Evolutionary conservation across 2,113 vertebrate genomes (phyloP).

Genomic region (Craseonycteris thonglongyai): DNA sequence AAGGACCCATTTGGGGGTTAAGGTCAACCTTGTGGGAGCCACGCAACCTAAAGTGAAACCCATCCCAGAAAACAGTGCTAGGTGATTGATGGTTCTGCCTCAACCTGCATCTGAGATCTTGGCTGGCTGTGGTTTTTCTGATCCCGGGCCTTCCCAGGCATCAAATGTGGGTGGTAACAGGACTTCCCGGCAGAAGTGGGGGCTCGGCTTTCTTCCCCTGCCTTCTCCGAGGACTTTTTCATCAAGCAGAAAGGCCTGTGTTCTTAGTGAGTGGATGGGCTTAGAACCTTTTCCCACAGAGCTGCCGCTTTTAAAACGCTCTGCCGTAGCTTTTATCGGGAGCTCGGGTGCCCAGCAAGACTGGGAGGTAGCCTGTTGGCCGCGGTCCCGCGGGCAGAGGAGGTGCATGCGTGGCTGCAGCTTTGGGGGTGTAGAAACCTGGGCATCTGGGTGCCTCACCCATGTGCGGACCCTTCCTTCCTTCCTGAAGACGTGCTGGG

Average conservation of each 20-base stretch:
- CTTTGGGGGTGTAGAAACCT: background rate
- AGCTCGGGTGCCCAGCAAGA: background rate
- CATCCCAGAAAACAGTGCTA: fast-evolving
- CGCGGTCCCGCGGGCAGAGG: background rate
- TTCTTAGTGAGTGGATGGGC: background rate
- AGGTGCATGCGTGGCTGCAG: fast-evolving
- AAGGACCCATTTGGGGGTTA: background rate
- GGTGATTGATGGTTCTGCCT: background rate
- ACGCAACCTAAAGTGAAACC: background rate
- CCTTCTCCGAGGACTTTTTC: background rate
- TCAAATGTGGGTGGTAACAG: fast-evolving
- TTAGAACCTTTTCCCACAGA: background rate
- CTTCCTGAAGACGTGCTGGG: background rate
- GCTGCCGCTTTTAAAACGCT: background rate
- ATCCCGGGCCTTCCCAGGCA: too few relatives aligned
- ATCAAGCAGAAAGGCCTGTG: background rate
- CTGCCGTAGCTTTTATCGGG: background rate
- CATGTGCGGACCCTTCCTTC: background rate
- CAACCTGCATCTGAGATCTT: too few relatives aligned
- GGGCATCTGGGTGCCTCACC: background rate
- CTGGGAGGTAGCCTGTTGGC: background rate
- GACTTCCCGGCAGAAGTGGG: background rate
- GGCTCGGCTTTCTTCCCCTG: background rate
- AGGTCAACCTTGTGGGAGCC: background rate
- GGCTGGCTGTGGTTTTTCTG: background rate